phyloP scores from a whole-genome alignment of 1,140 invertebrate genomes.

The Diorhabda elongata region DNA sequence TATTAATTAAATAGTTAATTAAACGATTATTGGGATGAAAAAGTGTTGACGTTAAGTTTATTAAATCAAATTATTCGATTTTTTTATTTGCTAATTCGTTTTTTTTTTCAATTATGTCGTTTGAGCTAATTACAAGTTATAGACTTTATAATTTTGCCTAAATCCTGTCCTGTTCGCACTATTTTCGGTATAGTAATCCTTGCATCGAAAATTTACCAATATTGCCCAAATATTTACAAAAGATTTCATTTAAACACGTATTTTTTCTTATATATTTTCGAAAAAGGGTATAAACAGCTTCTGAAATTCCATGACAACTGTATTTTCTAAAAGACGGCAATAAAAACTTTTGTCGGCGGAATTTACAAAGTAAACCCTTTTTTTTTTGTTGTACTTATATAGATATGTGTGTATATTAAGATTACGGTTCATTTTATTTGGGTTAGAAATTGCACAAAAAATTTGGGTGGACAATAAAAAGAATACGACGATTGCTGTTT shows the following conservation, averaged over 20 bases:
- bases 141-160: no score
- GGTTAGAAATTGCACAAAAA: slow-evolving; percentile 2
- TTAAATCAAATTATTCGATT: no score
- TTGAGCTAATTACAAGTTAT: no score
- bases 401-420: background rate
- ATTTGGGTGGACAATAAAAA: background rate
- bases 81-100: no score
- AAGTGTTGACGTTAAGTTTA: no score
- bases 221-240: slow-evolving; percentile 1
- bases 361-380: background rate
- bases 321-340: background rate
- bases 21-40: no score
- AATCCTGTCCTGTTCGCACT: background rate
- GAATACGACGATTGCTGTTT: no score
- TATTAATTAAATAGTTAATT: no score
- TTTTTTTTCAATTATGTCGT: no score
- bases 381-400: no score
- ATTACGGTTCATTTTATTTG: background rate
- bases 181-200: background rate
- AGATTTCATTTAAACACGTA: background rate
- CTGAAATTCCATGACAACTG: background rate
- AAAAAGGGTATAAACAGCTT: background rate
- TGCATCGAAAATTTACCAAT: background rate
- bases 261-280: background rate
- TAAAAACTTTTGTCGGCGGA: background rate